These are phyloP conservation scores for Limnodromus scolopaceus DNA, from an alignment of 2,797 vertebrate species.

Conservation along the genomic window DNA sequence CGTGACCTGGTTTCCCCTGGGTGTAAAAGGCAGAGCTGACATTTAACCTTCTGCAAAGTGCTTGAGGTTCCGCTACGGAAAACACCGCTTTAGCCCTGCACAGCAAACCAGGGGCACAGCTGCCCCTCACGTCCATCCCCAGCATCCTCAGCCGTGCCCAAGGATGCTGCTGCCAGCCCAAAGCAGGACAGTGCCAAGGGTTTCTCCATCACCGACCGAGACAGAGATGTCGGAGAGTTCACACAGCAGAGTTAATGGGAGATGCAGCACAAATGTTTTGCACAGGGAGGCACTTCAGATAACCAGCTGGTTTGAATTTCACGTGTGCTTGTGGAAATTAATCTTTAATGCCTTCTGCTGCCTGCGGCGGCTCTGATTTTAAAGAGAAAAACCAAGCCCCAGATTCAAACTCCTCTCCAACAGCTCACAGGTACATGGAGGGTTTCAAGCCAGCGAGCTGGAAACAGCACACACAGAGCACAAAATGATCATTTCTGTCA, in stretches of 20 bases:
- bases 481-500: neutral
- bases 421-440: rapidly evolving
- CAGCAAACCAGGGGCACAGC: neutral
- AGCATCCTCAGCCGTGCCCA: rapidly evolving
- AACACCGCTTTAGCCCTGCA: neutral
- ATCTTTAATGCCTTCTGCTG: neutral
- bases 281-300: neutral
- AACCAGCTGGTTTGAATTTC: neutral
- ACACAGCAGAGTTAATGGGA: neutral
- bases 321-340: neutral
- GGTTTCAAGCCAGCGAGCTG: neutral
- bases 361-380: neutral
- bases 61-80: neutral
- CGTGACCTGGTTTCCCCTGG: neutral
- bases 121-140: neutral
- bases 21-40: constrained; percentile 3
- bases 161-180: neutral
- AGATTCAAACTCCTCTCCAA: neutral
- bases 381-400: neutral
- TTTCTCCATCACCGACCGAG: rapidly evolving
- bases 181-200: rapidly evolving
- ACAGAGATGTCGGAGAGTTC: neutral
- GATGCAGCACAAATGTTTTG: neutral
- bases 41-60: neutral
- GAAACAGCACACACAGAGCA: neutral